Base-by-base conservation (phyloP, 1,140 invertebrate genomes). In the Orchesella cincta region DNA sequence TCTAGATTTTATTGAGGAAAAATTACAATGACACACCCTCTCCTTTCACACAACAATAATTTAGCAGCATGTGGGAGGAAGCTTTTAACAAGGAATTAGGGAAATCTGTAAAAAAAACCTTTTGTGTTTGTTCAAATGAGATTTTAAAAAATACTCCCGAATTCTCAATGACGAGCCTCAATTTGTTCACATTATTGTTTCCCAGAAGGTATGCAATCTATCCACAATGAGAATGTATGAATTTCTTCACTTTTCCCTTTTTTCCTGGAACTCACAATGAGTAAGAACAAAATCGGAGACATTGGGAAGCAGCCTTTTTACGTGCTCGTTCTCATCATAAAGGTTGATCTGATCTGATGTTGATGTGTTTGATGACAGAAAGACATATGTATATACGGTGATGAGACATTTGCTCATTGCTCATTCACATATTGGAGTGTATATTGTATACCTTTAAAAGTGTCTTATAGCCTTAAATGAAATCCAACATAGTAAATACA, bases 1-100 rank as follows among this genome's bases (percentile, higher is more conserved):
- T 18, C 12, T 8, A 57, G 3, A 57, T 46, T 46, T 46, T 5
- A 57, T n/a, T n/a, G 54, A 57, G n/a, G 54, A 57, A 57, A 57
- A 57, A 8, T 5, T 46, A 46, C 39, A 57, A 57, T 57, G 54
- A 26, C 8, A 57, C 23, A 57, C 54, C 26, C 54, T 57, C 23
- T 57, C 23, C 54, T 57, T 57, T 57, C 54, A 57, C 54, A 57
- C 54, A 12, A 23, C 14, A 57, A n/a, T 57, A 57, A 46, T 57
- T 57, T 26, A 57, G 3, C 23, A 57, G 26, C 39, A 18, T 18
- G 39, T 46, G 39, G 39, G 54, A 67, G 28, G 26, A 67, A 31
- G 62, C 26, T 31, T 67, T 67, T 46, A 18, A 23, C 62, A 67
- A 5, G 23, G 23, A 67, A 18, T 8, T 31, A 31, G n/a, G 14